Conservation (phyloP, 1,140 invertebrate genomes). For the Agrypnia vestita region DNA sequence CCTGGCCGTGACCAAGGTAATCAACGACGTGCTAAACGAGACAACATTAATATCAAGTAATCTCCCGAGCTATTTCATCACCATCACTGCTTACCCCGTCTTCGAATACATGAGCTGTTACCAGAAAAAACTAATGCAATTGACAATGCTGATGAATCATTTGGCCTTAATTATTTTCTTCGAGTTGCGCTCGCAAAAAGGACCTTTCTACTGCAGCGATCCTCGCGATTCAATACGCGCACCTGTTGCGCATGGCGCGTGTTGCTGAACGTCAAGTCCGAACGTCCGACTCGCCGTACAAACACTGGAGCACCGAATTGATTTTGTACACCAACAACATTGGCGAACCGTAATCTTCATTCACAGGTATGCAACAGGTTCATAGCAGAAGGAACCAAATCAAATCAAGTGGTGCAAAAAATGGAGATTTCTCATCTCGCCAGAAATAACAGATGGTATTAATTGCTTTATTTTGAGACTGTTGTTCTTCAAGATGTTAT, state of each 20-base stretch:
- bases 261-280: background rate
- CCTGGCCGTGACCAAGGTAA: no score
- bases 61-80: no score
- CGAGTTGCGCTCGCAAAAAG: background rate
- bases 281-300: background rate
- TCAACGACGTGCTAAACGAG: no score
- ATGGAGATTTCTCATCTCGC: conserved; percentile 47
- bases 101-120: no score
- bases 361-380: conserved; percentile 28
- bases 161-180: conserved; percentile 16
- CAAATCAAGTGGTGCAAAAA: conserved; percentile 47
- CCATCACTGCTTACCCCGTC: no score
- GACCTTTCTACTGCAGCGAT: background rate
- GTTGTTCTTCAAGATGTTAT: conserved; percentile 24
- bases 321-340: background rate
- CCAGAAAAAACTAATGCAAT: background rate
- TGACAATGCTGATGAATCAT: conserved; percentile 4
- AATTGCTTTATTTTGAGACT: conserved; percentile 58
- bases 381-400: conserved; percentile 28
- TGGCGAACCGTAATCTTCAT: background rate
- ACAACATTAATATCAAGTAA: no score
- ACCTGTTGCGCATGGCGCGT: conserved; percentile 29
- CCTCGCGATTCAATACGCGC: background rate
- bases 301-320: background rate
- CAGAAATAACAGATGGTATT: conserved; percentile 58